Evolutionary conservation across 1,140 invertebrate genomes (phyloP), one percentile per base, ranked within the genome.

Genomic region (Campoletis sonorensis): DNA sequence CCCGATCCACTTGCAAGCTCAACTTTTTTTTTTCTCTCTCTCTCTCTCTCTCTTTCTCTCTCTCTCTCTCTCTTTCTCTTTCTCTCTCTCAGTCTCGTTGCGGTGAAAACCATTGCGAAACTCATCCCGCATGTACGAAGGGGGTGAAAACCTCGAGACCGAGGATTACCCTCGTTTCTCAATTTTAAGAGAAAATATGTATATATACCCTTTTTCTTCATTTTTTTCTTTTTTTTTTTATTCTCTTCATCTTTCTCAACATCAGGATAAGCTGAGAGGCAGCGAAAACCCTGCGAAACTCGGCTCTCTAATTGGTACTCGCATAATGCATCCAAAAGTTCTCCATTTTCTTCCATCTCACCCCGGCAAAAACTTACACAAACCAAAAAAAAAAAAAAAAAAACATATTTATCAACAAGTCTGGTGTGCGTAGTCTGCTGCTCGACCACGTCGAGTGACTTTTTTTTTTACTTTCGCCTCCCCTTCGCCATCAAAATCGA

Each of bases 141-240:
- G 15, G 37, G 18, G 37, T 45, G 70, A n/a, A 71, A 21, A 15
- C n/a, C 37, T 23, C 37, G 5, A n/a, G n/a, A 16, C 37, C n/a
- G 33, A n/a, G 70, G n/a, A 49, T 83, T 83, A 84, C 83, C 84
- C 84, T 86, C 30, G 70, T 37, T 72, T 72, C 70, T 72, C 70
- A 72, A 72, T 72, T 72, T 72, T 23, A 21, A 37, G 33, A 40
- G n/a, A 37, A 33, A 72, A 49, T 54, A 1, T 54, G 51, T 54
- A n/a, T 54, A n/a, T 54, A 54, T 8, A 45, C 11, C 11, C 40
- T n/a, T 18, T 73, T 2, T 73, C n/a, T 49, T 51, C 7, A 33
- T 33, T 33, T 33, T 51, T 75, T 75, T 58, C 11, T 11, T 16
- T 33, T 75, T 75, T 75, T 75, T 54, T 33, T 58, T 27, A 23